Percentiles rank a stretch among this genome's conserved stretches.
Conservation (phyloP, 2,797 vertebrate genomes). For the Sebastes kiyomatsui region DNA sequence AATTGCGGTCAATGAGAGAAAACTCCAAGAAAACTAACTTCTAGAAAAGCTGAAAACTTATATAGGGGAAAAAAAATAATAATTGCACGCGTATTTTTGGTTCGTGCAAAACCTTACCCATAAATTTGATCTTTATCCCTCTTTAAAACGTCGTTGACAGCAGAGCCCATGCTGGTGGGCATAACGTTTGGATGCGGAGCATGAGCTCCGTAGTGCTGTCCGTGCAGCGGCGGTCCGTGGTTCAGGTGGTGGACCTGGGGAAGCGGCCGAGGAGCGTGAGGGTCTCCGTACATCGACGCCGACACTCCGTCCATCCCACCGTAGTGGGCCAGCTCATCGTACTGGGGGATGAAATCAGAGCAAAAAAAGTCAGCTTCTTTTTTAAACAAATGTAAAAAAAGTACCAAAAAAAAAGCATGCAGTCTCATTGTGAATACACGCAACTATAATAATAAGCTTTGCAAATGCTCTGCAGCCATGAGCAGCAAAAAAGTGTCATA, state of each 20-base stretch:
- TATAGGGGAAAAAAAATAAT: too few species aligned
- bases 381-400: conserved; percentile 45
- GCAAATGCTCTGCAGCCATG: conserved; percentile 31
- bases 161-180: conserved; percentile 98
- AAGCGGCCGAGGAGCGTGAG: conserved; percentile 97
- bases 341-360: conserved; percentile 86
- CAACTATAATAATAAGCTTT: conserved; percentile 13
- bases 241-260: conserved; percentile 99
- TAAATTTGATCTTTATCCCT: conserved; percentile 99
- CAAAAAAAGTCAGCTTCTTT: conserved; percentile 62
- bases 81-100: background rate
- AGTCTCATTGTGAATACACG: conserved; percentile 44
- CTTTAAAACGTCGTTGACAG: conserved; percentile 99
- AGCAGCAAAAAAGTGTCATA: conserved; percentile 45
- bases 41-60: conserved; percentile 37
- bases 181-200: conserved; percentile 99
- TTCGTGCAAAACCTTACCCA: conserved; percentile 87
- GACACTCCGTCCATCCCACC: conserved; percentile 99
- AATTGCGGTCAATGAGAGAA: conserved; percentile 44
- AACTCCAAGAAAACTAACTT: conserved; percentile 36
- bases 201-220: conserved; percentile 98
- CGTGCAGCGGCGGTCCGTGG: conserved; percentile 98
- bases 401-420: conserved; percentile 32
- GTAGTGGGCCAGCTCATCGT: conserved; percentile 99
- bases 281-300: conserved; percentile 99